Evolutionary conservation across 2,113 vertebrate genomes (phyloP).

Genomic region (Tamias sibiricus): DNA sequence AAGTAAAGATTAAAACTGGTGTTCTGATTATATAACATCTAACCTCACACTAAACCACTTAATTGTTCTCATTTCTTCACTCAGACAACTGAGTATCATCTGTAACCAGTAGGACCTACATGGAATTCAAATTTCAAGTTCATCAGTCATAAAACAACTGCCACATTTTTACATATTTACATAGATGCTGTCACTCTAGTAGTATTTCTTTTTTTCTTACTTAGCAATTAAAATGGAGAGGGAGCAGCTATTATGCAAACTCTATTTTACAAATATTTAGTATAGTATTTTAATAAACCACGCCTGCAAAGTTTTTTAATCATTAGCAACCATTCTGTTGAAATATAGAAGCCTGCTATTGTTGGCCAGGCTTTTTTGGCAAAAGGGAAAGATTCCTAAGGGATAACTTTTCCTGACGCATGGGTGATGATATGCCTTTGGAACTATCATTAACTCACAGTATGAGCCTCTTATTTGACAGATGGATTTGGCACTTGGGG

Average conservation of each 20-base stretch:
- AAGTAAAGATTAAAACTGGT: constrained; percentile 42
- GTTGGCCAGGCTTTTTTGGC: background rate
- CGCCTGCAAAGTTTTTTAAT: background rate
- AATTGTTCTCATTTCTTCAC: constrained; percentile 43
- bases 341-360: constrained; percentile 25
- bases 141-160: constrained; percentile 54
- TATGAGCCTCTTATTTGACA: background rate
- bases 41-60: constrained; percentile 46
- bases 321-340: constrained; percentile 17
- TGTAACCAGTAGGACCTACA: background rate
- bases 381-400: constrained; percentile 21
- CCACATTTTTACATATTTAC: background rate
- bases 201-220: constrained; percentile 23
- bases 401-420: background rate
- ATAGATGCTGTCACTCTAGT: background rate
- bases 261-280: constrained; percentile 34
- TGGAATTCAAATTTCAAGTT: constrained; percentile 55
- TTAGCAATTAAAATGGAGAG: constrained; percentile 47
- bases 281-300: constrained; percentile 28
- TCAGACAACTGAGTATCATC: background rate
- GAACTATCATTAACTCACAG: background rate
- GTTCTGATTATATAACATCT: background rate
- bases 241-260: background rate
- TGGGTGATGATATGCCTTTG: background rate
- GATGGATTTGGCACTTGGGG: background rate